Conservation (phyloP, 2,113 vertebrate species). For the Seriola quinqueradiata region DNA sequence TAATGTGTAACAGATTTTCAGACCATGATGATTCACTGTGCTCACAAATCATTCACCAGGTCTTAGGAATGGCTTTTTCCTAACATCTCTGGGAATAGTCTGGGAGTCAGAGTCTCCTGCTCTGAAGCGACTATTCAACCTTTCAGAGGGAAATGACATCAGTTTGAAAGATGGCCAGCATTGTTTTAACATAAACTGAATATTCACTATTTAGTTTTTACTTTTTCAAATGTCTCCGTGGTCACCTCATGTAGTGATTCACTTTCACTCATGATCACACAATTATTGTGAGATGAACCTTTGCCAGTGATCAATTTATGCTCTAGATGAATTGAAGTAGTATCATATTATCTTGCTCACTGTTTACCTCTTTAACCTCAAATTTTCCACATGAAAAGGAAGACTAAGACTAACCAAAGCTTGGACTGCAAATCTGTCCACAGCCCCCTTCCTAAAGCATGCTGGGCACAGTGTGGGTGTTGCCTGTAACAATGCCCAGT, state of each 20-base stretch:
- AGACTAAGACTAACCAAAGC: background rate
- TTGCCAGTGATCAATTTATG: background rate
- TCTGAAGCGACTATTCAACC: conserved; percentile 23
- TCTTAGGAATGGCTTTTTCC: conserved; percentile 47
- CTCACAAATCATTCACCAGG: conserved; percentile 76
- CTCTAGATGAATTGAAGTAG: background rate
- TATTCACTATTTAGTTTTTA: background rate
- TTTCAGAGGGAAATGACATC: conserved; percentile 50
- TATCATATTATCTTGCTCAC: background rate
- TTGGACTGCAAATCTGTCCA: conserved; percentile 41
- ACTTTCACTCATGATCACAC: background rate
- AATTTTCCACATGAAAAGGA: conserved; percentile 8
- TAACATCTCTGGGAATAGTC: conserved; percentile 31
- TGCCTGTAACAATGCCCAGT: conserved; percentile 54
- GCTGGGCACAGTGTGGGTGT: conserved; percentile 61
- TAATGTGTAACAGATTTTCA: conserved; percentile 75
- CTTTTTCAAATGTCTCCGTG: background rate
- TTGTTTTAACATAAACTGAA: background rate
- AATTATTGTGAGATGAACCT: background rate
- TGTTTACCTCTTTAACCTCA: conserved; percentile 5
- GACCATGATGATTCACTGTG: conserved; percentile 57
- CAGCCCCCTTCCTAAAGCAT: conserved; percentile 67
- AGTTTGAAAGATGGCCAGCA: conserved; percentile 35
- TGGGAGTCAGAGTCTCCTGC: background rate
- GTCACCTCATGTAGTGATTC: background rate